Percentiles rank a stretch among this genome's conserved stretches.
These are phyloP conservation scores for Alviniconcha marisindica DNA, from an alignment of 1,140 invertebrate species.

Conservation along the genomic window DNA sequence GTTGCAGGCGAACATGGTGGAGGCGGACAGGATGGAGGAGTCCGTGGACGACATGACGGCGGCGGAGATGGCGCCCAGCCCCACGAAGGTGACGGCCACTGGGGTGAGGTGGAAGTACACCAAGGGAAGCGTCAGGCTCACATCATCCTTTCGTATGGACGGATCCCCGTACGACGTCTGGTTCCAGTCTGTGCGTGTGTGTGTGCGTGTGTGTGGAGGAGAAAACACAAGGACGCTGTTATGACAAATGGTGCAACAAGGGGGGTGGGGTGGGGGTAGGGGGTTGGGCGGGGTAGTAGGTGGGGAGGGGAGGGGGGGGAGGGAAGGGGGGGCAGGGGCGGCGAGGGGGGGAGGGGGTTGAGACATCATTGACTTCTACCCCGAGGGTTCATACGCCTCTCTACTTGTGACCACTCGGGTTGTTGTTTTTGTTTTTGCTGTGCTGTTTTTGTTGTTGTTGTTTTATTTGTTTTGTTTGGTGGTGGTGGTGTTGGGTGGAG, in stretches of 20 bases:
- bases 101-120: slow-evolving; percentile 97
- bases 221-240: too few relatives aligned
- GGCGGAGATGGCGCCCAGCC: slow-evolving; percentile 96
- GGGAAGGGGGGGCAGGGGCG: not conserved
- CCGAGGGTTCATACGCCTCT: too few relatives aligned
- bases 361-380: too few relatives aligned
- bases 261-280: too few relatives aligned
- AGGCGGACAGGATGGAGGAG: slow-evolving; percentile 95
- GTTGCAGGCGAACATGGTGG: slow-evolving; percentile 98
- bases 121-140: slow-evolving; percentile 95
- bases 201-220: too few relatives aligned
- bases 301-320: not conserved
- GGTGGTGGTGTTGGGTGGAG: not conserved
- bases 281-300: not conserved
- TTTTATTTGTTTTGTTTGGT: not conserved
- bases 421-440: too few relatives aligned
- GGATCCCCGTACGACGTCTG: slow-evolving; percentile 41
- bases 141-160: slow-evolving; percentile 79
- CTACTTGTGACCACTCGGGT: too few relatives aligned
- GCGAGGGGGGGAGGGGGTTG: not conserved
- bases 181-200: slow-evolving; percentile 53
- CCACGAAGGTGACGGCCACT: slow-evolving; percentile 93
- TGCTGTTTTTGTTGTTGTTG: too few relatives aligned
- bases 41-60: slow-evolving; percentile 99
- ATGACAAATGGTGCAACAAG: too few relatives aligned